These are phyloP conservation scores for Alligator sinensis DNA, from an alignment of 2,113 vertebrate genomes.

Conservation along the genomic window DNA sequence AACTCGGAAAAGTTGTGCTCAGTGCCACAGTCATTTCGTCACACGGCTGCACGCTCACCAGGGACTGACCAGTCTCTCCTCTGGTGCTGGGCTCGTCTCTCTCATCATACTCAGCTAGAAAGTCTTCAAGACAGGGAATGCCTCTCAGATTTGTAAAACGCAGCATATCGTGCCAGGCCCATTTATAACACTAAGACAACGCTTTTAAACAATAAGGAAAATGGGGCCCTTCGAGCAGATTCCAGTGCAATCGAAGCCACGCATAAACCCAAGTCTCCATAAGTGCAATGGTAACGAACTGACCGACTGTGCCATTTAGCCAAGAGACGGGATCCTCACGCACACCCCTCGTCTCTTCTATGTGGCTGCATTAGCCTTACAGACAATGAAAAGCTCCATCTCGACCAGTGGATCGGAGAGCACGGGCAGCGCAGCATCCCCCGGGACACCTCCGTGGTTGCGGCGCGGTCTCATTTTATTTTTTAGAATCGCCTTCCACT, in stretches of 20 bases:
- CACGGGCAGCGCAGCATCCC: background rate
- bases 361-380: background rate
- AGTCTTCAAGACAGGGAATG: background rate
- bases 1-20: background rate
- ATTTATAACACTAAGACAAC: background rate
- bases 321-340: background rate
- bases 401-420: background rate
- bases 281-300: background rate
- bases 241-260: fast-evolving
- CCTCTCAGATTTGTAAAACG: background rate
- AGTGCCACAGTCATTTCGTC: background rate
- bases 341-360: background rate
- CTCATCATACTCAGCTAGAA: background rate
- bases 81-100: fast-evolving
- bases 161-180: background rate
- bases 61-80: background rate
- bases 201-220: conserved; percentile 37
- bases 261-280: fast-evolving
- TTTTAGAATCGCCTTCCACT: background rate
- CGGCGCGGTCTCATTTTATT: fast-evolving
- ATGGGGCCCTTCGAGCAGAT: background rate
- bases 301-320: background rate
- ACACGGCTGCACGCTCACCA: background rate
- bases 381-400: background rate
- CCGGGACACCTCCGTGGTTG: fast-evolving